Evolutionary conservation across 2,888 invertebrate genomes (phyloP), one percentile per base, ranked within the genome.

Genomic region (Zygaena filipendulae): DNA sequence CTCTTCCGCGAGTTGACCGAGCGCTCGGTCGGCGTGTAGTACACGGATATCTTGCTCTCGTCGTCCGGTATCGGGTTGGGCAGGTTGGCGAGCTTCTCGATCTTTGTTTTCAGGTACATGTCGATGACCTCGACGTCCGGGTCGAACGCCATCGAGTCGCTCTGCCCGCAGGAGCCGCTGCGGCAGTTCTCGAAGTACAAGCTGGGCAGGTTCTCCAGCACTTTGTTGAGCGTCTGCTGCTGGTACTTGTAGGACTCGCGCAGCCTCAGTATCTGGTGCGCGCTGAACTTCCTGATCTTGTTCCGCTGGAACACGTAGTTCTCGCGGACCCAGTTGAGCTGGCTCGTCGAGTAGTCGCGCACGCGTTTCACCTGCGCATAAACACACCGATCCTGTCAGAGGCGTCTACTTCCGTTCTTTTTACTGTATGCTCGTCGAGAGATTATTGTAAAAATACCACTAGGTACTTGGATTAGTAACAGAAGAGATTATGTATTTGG

Each of bases 211-310:
- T 95, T 95, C 66, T 97, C 97, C 32, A 97, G 72, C 4, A 97
- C 91, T 63, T 96, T 96, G 75, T 95, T 93, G 27, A 97, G 77
- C 7, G 95, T 93, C 68, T 95, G 94, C 63, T 97, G 97, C 67
- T 97, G 96, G 58, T 95, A 92, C 68, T 96, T 96, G 82, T 94
- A 96, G 6, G 95, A 93, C 63, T 96, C 95, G 14, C 95, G 87
- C 23, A 97, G 74, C 27, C 92, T 85, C 23, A 95, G 77, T 33
- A 96, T 87, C 69, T 97, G 95, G 59, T 94, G 93, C 11, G 93
- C 89, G 74, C 95, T 95, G 75, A 96, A 97, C 68, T 96, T 96
- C 25, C 95, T 84, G 40, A 97, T 94, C 68, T 95, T 91, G 69
- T 95, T 92, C 32, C 96, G 85, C 69, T 97, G 97, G 83, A 92